These are phyloP conservation scores for Cartodere bifasciata DNA, from an alignment of 2,888 invertebrate species.

Conservation along the genomic window DNA sequence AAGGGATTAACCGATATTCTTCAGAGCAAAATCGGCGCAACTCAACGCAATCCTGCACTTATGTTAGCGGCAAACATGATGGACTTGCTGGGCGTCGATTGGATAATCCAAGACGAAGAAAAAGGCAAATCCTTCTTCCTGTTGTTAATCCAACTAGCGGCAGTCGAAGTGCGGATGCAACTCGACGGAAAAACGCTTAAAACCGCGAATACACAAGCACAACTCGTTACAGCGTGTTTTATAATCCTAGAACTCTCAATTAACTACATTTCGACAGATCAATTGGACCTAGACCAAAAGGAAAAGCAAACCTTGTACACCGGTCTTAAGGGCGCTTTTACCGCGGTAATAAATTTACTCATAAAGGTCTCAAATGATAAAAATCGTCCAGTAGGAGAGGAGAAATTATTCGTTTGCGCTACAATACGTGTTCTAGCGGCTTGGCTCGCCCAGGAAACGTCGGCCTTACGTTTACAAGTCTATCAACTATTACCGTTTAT, in stretches of 20 bases:
- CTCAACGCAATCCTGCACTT: constrained; percentile 80
- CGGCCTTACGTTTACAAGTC: constrained; percentile 73
- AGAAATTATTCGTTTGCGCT: constrained; percentile 71
- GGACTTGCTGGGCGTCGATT: constrained; percentile 72
- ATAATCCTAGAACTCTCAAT: constrained; percentile 68
- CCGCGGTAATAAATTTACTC: constrained; percentile 64
- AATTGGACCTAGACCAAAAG: constrained; percentile 74
- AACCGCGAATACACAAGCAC: constrained; percentile 61
- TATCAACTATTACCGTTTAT: constrained; percentile 72
- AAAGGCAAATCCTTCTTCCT: constrained; percentile 73
- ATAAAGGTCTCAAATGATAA: constrained; percentile 63
- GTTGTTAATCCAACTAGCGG: constrained; percentile 70
- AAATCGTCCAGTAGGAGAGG: constrained; percentile 54
- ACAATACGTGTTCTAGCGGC: constrained; percentile 73
- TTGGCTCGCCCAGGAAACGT: constrained; percentile 87
- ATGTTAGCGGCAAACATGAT: constrained; percentile 70
- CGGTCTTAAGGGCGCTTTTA: constrained; percentile 78
- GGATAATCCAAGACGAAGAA: constrained; percentile 69
- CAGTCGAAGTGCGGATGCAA: constrained; percentile 90
- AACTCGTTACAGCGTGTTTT: constrained; percentile 72
- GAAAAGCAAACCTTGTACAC: constrained; percentile 85
- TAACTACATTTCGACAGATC: constrained; percentile 67
- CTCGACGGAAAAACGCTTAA: constrained; percentile 77
- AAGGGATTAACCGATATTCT: constrained; percentile 74
- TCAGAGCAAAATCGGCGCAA: constrained; percentile 74